A percentile compares a stretch with the other conserved stretches of the same genome.
Evolutionary conservation across 1,140 invertebrate genomes (phyloP).

Genomic region (Rhopalosiphum maidis): DNA sequence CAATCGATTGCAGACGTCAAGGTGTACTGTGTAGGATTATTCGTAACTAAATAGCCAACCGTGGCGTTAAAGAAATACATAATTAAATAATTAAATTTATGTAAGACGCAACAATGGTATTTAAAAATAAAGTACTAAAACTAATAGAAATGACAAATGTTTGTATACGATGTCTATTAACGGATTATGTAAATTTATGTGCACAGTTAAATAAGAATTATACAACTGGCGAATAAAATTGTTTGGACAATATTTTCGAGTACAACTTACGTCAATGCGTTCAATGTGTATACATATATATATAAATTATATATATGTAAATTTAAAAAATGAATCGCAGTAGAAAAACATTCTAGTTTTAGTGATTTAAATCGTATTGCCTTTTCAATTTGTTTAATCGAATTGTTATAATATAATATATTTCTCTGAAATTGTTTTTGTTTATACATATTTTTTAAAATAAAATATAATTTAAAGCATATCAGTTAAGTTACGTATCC

Average conservation of each 20-base stretch:
- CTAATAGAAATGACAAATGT: background rate
- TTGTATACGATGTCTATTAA: background rate
- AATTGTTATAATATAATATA: background rate
- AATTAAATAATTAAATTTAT: background rate
- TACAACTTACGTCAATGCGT: too few species aligned
- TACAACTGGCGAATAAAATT: background rate
- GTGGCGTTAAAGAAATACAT: background rate
- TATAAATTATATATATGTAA: too few species aligned
- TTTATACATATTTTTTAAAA: background rate
- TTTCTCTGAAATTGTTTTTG: background rate
- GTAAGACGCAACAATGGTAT: background rate
- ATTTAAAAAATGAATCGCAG: background rate
- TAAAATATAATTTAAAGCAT: background rate
- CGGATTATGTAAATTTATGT: background rate
- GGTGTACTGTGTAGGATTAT: too few species aligned
- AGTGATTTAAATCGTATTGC: background rate
- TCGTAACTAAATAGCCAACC: background rate
- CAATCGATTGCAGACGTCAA: background rate
- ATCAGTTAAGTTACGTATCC: background rate
- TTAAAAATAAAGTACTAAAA: background rate
- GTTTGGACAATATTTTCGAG: background rate
- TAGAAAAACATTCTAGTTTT: background rate
- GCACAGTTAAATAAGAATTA: too few species aligned
- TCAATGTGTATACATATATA: too few species aligned
- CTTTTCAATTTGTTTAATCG: background rate